Evolutionary conservation across 2,888 invertebrate genomes (phyloP).

Genomic region (Stictocephala bisonia): DNA sequence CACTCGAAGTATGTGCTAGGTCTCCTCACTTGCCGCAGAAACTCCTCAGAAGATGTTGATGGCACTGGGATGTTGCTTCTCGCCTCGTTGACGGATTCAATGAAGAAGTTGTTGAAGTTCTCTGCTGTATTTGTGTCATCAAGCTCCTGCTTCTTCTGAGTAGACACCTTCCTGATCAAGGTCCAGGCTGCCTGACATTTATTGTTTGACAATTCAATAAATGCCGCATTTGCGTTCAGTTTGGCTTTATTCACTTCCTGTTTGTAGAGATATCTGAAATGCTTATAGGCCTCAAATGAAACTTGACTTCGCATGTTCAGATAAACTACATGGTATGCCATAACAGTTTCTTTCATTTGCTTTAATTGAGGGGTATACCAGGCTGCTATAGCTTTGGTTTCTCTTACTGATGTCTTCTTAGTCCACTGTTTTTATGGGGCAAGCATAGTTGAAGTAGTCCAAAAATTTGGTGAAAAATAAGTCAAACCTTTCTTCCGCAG

Average conservation of each 20-base stretch:
- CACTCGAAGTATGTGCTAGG: background rate
- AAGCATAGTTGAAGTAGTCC: background rate
- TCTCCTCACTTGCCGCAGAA: background rate
- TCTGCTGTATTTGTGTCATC: background rate
- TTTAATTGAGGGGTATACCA: slow-evolving; percentile 1
- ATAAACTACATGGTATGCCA: background rate
- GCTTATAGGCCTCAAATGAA: background rate
- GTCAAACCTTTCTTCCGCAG: background rate
- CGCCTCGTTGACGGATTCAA: background rate
- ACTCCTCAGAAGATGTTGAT: background rate
- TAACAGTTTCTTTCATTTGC: background rate
- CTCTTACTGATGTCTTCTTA: background rate
- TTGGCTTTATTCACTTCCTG: background rate
- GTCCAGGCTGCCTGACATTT: background rate
- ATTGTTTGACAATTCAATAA: background rate
- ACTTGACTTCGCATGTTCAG: background rate
- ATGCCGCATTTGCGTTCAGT: background rate
- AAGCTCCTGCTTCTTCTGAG: background rate
- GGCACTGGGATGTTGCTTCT: background rate
- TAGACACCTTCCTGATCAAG: background rate
- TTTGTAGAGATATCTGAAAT: background rate
- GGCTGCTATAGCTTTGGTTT: background rate
- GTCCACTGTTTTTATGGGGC: background rate
- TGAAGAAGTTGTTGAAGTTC: background rate
- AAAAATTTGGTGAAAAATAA: background rate